Evolutionary conservation across 2,797 vertebrate genomes (phyloP).

Genomic region (Ataeniobius toweri): DNA sequence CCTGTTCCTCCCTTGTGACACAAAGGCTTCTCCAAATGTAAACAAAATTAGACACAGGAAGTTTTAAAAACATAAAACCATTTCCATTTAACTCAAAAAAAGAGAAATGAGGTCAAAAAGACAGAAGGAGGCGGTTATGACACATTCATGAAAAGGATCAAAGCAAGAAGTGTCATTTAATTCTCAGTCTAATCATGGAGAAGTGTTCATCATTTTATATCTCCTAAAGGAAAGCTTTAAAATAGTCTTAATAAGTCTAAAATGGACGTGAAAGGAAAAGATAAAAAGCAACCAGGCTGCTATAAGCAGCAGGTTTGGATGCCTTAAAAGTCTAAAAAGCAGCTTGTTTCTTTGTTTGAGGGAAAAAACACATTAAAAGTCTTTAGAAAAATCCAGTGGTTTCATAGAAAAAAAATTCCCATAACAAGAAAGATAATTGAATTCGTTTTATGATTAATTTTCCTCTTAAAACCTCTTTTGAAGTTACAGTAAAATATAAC

Average conservation of each 20-base stretch:
- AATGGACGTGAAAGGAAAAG: not conserved
- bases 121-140: not conserved
- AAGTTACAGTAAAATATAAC: constrained; percentile 44
- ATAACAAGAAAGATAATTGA: constrained; percentile 1
- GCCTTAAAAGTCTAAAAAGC: not conserved
- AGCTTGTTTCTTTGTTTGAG: not conserved
- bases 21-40: not conserved
- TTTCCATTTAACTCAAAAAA: constrained; percentile 3
- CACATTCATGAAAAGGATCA: not conserved
- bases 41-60: constrained; percentile 3
- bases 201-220: not conserved
- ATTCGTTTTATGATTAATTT: not conserved
- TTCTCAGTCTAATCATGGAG: not conserved
- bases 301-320: not conserved
- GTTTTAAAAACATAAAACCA: not conserved
- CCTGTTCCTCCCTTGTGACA: not conserved
- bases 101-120: not conserved
- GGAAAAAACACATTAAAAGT: not conserved
- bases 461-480: constrained; percentile 16
- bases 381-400: not conserved
- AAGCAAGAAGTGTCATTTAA: not conserved
- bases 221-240: not conserved
- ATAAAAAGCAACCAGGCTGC: not conserved
- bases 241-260: not conserved
- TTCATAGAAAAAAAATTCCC: not conserved